Base-by-base conservation (phyloP, 2,888 invertebrate genomes). In the Tortrix viridana region DNA sequence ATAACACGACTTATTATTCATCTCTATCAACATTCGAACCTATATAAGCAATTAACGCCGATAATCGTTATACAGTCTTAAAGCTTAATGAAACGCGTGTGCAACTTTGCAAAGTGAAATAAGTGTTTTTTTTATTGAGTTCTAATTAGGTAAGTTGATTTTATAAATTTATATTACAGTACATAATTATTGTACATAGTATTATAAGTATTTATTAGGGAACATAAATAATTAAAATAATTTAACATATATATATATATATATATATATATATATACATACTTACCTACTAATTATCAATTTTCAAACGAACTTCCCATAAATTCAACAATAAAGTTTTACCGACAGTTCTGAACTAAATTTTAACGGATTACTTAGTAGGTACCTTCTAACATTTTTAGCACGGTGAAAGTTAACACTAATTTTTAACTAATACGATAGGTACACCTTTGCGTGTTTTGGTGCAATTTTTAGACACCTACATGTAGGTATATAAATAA, bases 11-110 rank as follows among this genome's bases (percentile, higher is more conserved):
- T 67, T 55, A 63, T 56, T 62, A 61, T 65, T 66, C 26, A 60
- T 54, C 52, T 1, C 20, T 62, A 58, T 57, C 57, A 38, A 53
- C 49, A 48, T 22, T 26, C 56, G 58, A 32, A 32, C 32, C 0
- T 70, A 74, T 72, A 74, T 65, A 73, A 67, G 56, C 56, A 20
- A 41, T 49, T 61, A 65, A 65, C 53, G 65, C 60, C 61, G 53
- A 58, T 54, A 38, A 64, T 66, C 38, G 16, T 71, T 73, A 65
- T 57, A 38, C 50, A 38, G 18, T 47, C 38, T 46, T 19, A 44
- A 47, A 69, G 49, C 19, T 26, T 68, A 69, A 67, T 61, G 67
- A 67, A 68, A 44, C 22, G 19, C 22, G 53, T 16, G 19, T 19
- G 44, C 19, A 20, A 6, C 22, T 46, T 16, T 7, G n/a, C 46